phyloP scores from a whole-genome alignment of 2,797 vertebrate species.

The Graptemys geographica region DNA sequence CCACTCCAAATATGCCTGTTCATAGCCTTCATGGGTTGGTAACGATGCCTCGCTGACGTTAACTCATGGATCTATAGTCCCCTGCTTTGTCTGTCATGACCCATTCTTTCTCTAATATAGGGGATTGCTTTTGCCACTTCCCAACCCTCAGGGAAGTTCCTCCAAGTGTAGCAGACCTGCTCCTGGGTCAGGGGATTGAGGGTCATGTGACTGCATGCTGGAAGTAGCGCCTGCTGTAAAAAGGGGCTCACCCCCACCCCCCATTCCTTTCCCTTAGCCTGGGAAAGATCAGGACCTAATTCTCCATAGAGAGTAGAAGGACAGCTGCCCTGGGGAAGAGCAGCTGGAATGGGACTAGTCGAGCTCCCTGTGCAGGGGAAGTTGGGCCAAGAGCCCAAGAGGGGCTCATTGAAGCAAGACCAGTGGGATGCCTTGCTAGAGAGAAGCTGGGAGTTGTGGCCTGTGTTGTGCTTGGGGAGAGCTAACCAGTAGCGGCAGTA shows the following conservation, averaged over 20 bases:
- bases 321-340: not conserved
- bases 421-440: not conserved
- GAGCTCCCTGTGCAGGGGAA: not conserved
- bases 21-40: not conserved
- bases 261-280: not conserved
- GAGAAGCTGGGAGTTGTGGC: not conserved
- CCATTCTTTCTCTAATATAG: not conserved
- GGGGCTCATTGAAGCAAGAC: not conserved
- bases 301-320: not conserved
- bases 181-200: not conserved
- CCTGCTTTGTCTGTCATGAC: not conserved
- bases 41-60: not conserved
- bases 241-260: not conserved
- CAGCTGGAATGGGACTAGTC: not conserved
- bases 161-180: not conserved
- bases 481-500: not conserved
- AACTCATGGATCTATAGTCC: not conserved
- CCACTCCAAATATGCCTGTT: not conserved
- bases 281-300: not conserved
- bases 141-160: not conserved
- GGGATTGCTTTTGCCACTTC: not conserved
- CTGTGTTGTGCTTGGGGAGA: not conserved
- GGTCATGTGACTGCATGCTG: not conserved
- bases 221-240: not conserved
- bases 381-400: not conserved